Conservation (phyloP, 30 jellyfish, hydroid and myxozoan genomes). For the Rhopilema esculentum region DNA sequence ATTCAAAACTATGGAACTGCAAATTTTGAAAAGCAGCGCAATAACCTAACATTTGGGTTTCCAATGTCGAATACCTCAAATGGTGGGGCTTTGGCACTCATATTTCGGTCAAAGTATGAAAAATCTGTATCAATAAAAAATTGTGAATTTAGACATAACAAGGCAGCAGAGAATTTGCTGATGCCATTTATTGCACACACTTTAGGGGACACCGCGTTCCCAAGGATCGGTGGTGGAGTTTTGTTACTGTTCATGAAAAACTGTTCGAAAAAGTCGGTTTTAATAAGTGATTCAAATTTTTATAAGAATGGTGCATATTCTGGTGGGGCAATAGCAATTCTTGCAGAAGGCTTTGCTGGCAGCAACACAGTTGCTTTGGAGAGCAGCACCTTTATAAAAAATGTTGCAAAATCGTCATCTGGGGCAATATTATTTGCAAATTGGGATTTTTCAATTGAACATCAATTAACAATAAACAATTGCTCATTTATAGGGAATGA, state of each 20-base stretch:
- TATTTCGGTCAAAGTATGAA: slow-evolving; percentile 13
- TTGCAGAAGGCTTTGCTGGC: slow-evolving; percentile 51
- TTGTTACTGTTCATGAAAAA: slow-evolving; percentile 45
- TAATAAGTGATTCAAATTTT: slow-evolving; percentile 29
- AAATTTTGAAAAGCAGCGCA: background rate
- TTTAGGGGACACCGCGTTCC: slow-evolving; percentile 27
- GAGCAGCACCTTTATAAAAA: slow-evolving; percentile 27
- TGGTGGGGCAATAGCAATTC: slow-evolving; percentile 86
- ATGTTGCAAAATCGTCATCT: slow-evolving; percentile 55
- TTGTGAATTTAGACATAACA: slow-evolving; percentile 43
- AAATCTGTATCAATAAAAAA: slow-evolving; percentile 5
- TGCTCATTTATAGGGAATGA: slow-evolving; percentile 29
- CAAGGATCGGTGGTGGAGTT: slow-evolving; percentile 89
- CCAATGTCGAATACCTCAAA: slow-evolving; percentile 66
- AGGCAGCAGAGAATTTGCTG: slow-evolving; percentile 39
- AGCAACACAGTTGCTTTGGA: slow-evolving; percentile 27
- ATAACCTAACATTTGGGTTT: slow-evolving; percentile 16
- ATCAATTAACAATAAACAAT: slow-evolving; percentile 18
- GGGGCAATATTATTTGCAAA: slow-evolving; percentile 78
- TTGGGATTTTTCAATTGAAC: slow-evolving; percentile 47
- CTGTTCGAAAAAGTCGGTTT: slow-evolving; percentile 18
- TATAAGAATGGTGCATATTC: slow-evolving; percentile 60
- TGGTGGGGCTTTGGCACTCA: slow-evolving; percentile 87
- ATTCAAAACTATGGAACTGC: slow-evolving; percentile 51
- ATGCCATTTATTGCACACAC: slow-evolving; percentile 25